Conservation (phyloP, 2,888 invertebrate species). For the Agrochola macilenta region DNA sequence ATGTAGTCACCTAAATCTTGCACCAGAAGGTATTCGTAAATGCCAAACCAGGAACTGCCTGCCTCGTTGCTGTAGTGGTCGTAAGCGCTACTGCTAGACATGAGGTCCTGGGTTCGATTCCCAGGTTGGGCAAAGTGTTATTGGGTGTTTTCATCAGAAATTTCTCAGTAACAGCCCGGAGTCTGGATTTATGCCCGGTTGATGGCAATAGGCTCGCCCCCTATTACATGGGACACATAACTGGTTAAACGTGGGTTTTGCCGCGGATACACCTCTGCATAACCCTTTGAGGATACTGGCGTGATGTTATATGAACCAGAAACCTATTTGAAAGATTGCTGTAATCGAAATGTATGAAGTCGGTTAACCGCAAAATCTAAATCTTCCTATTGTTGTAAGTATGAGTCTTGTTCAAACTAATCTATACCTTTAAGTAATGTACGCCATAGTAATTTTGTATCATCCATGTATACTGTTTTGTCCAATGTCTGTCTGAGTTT, state of each 20-base stretch:
- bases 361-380: conserved; percentile 23
- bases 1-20: conserved; percentile 6
- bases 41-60: not conserved
- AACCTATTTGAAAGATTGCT: not conserved
- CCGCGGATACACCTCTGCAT: not conserved
- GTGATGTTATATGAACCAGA: not conserved
- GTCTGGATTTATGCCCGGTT: not conserved
- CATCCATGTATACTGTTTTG: not conserved
- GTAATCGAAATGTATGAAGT: conserved; percentile 9
- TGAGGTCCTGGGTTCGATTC: not conserved
- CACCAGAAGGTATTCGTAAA: not conserved
- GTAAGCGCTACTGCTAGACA: not conserved
- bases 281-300: no score
- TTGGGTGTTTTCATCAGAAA: not conserved
- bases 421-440: no score
- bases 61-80: not conserved
- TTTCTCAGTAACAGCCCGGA: not conserved
- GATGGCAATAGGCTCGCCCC: not conserved
- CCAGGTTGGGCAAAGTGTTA: not conserved
- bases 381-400: conserved; percentile 6
- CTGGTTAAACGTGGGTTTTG: not conserved
- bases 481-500: not conserved
- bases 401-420: no score
- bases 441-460: no score
- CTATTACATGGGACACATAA: not conserved